Base-by-base conservation (phyloP, 2,888 invertebrate species). In the Lymantria dispar region DNA sequence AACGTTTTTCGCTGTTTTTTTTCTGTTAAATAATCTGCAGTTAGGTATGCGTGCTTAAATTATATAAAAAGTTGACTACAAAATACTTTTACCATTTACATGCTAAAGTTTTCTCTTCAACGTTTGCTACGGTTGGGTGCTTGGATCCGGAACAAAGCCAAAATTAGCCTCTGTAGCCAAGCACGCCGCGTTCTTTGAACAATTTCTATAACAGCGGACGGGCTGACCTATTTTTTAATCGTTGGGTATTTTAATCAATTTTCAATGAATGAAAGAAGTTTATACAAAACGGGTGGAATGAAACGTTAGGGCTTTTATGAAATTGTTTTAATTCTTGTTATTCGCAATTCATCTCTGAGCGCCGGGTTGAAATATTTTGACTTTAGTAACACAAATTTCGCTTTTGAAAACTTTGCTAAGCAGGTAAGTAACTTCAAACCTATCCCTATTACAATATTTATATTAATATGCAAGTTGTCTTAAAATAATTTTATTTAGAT, bases 151-250 rank as follows among this genome's bases (percentile, higher is more conserved):
- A 73, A 73, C 76, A 75, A 73, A 73, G 72, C 67, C 57, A 56
- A 75, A 73, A 73, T 73, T 73, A 71, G 69, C 58, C 62, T 58
- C 58, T 64, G 62, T 60, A 58, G 60, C 56, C 63, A 64, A 64
- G 59, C 62, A 48, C 55, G 47, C 51, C 41, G 22, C 59, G 58
- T 69, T 71, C 68, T 65, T 70, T 68, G 62, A 56, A 61, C 56
- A 60, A 63, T 67, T 40, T 64, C 64, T 65, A 60, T 60, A 62
- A 51, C 54, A 62, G 42, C 44, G 50, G 52, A 52, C 49, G 44
- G 42, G n/a, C 52, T 63, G 68, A 67, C 66, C 70, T 70, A 69
- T 67, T 70, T 67, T 67, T 67, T 67, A 67, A 70, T 64, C 64
- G 64, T 58, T 40, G 58, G 56, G 58, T 49, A 61, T 67, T 67